phyloP scores from a whole-genome alignment of 2,888 invertebrate species.

The Ochlodes sylvanus region DNA sequence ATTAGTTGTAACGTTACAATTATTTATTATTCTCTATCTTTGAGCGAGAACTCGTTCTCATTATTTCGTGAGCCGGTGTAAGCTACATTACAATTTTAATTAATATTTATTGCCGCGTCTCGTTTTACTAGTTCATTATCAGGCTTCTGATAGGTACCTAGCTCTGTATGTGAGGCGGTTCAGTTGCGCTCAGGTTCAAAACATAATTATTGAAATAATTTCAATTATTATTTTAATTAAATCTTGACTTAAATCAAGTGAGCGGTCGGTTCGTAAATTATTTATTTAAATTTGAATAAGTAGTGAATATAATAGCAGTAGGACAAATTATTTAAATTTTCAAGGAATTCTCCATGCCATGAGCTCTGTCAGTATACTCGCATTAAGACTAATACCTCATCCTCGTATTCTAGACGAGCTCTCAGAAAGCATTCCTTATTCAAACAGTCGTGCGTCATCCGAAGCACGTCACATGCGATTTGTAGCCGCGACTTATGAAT shows the following conservation, averaged over 20 bases:
- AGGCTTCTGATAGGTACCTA: background rate
- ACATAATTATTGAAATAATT: background rate
- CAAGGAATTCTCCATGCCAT: no score
- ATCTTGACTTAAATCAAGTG: no score
- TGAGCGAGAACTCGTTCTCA: conserved; percentile 23
- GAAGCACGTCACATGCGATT: conserved; percentile 6
- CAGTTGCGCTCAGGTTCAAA: background rate
- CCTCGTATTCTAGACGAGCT: background rate
- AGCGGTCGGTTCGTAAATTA: no score
- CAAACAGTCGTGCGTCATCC: conserved; percentile 8
- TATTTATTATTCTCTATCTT: conserved; percentile 10
- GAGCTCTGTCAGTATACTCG: no score
- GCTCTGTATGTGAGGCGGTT: background rate
- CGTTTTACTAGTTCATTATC: conserved; percentile 16
- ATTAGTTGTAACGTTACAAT: conserved; percentile 28
- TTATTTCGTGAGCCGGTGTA: conserved; percentile 16
- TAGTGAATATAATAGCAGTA: no score
- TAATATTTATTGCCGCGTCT: conserved; percentile 31
- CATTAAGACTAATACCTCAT: no score
- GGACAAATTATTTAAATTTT: no score
- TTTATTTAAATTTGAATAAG: no score
- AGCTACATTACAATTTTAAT: conserved; percentile 35
- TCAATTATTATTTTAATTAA: no score
- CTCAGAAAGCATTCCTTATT: conserved; percentile 10
- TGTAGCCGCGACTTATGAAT: conserved; percentile 19